A percentile compares a stretch with the other conserved stretches of the same genome.
Evolutionary conservation across 2,888 invertebrate genomes (phyloP).

Genomic region (Drosophila koepferae): DNA sequence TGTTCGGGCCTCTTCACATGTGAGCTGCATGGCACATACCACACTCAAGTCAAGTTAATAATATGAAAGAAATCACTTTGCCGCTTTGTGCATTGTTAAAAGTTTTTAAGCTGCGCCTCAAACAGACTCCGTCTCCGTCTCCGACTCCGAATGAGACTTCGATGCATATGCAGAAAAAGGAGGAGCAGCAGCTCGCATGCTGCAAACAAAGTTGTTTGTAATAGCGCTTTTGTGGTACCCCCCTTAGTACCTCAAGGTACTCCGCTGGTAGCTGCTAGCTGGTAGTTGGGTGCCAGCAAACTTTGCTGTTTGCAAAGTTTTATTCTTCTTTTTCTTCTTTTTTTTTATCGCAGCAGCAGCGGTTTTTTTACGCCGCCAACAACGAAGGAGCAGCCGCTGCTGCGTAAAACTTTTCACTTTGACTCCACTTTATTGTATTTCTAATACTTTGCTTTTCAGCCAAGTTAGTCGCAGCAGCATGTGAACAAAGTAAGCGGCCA

Average conservation of each 20-base stretch:
- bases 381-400: constrained; percentile 72
- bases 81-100: constrained; percentile 82
- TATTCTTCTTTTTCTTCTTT: constrained; percentile 22
- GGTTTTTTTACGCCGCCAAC: constrained; percentile 47
- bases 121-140: constrained; percentile 49
- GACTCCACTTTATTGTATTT: constrained; percentile 82
- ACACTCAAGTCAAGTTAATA: constrained; percentile 82
- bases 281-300: constrained; percentile 62
- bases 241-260: constrained; percentile 39
- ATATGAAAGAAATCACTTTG: constrained; percentile 82
- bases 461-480: constrained; percentile 69
- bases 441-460: constrained; percentile 81
- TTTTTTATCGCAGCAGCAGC: constrained; percentile 18
- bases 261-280: constrained; percentile 5
- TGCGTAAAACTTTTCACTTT: constrained; percentile 83
- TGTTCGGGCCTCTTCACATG: constrained; percentile 32
- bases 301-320: constrained; percentile 76
- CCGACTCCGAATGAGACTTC: constrained; percentile 11
- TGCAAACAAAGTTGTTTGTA: constrained; percentile 81
- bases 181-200: constrained; percentile 49
- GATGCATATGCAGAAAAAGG: constrained; percentile 25
- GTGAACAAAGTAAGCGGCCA: constrained; percentile 81
- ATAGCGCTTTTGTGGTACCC: constrained; percentile 74
- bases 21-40: constrained; percentile 34
- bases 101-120: constrained; percentile 81